Evolutionary conservation across 1,140 invertebrate species (phyloP), one percentile per base, ranked within the genome.

Genomic region (Thalassaphorura encarpata): DNA sequence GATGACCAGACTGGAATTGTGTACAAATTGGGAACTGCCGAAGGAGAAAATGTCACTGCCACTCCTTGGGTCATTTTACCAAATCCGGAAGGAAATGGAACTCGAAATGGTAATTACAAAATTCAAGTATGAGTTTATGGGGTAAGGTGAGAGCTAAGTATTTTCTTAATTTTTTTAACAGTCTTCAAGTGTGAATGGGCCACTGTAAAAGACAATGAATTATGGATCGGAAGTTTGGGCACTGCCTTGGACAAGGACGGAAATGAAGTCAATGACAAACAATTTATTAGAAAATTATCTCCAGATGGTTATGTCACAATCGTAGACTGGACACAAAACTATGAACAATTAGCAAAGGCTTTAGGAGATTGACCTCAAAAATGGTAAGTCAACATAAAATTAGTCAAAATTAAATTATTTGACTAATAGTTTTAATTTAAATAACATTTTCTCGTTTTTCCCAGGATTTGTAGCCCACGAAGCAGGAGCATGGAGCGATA

Each of bases 121-220:
- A n/a, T n/a, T n/a, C n/a, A n/a, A n/a, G n/a, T n/a, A n/a, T n/a
- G n/a, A n/a, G n/a, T n/a, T n/a, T n/a, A n/a, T n/a, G n/a, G n/a
- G n/a, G n/a, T n/a, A n/a, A n/a, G n/a, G n/a, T n/a, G n/a, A n/a
- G n/a, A n/a, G n/a, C n/a, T n/a, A n/a, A n/a, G n/a, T n/a, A n/a
- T n/a, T n/a, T n/a, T n/a, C n/a, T n/a, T n/a, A n/a, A n/a, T 52
- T 18, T 24, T 52, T 11, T 3, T 69, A 24, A 15, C 55, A 83
- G 85, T 90, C 26, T 97, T 96, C 68, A 98, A 98, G 71, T 82
- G 86, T 49, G 96, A 99, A 74, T 99, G 96, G 96, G 90, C 92
- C 15, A 85, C 93, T 1, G 84, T 97, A 0, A 95, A 95, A 73
- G 81, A 94, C 72, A 78, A 89, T 52, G 74, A 83, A 13, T 70